Evolutionary conservation across 2,888 invertebrate genomes (phyloP), one percentile per base, ranked within the genome.

Genomic region (Dasypolia templi): DNA sequence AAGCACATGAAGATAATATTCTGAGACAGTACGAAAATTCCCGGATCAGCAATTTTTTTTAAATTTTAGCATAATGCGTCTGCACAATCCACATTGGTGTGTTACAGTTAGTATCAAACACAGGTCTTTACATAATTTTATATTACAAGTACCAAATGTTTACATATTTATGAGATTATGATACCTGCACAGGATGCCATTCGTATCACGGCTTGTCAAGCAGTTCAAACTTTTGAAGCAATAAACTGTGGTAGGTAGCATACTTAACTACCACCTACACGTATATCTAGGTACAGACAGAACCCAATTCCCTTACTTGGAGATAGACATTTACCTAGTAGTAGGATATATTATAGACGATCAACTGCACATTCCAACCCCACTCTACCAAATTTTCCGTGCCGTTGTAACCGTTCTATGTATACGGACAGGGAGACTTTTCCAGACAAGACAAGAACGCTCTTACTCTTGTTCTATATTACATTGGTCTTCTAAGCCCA

Each of bases 81-180:
- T 32, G 39, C 32, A 26, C 3, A 59, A 39, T 53, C 9, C 19
- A 39, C 19, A 39, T 29, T 35, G 17, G 12, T 42, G 2, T 58
- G 51, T 39, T 39, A 39, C 39, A 39, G 4, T 68, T 5, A 32
- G 6, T 22, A 59, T 51, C 26, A 32, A 29, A 51, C 17, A 19
- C 2, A 35, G 22, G 3, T 76, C n/a, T 42, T 2, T 11, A 51
- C 14, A 14, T 35, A 39, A n/a, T 39, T 67, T 32, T 17, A 22
- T 14, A 17, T 46, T 53, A 56, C 49, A 17, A 51, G 29, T 22
- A 39, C 26, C 22, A 42, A 78, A 76, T 78, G 14, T 26, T 55
- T 77, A 59, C 51, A 69, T 78, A 70, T 76, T 78, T 76, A 71
- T 69, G 61, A 62, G 32, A 78, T 49, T 55, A 49, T 69, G 22